These are phyloP conservation scores for Neoitamus cyanurus DNA, from an alignment of 2,888 invertebrate genomes.

Conservation along the genomic window DNA sequence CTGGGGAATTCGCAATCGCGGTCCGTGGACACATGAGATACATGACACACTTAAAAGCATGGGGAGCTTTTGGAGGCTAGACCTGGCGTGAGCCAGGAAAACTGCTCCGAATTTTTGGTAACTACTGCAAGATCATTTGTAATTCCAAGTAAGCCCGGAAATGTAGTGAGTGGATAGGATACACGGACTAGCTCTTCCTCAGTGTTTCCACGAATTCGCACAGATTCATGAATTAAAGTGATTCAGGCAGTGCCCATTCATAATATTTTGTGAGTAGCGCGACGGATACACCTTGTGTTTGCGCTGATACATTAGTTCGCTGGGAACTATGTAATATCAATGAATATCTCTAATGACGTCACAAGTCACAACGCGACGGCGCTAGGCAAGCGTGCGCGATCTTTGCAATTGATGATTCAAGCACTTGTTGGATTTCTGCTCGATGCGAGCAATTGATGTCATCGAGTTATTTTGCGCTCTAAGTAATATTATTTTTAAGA, in stretches of 20 bases:
- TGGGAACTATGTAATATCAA: constrained; percentile 7
- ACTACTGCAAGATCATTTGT: not conserved
- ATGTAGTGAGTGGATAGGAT: not conserved
- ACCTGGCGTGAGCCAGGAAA: not conserved
- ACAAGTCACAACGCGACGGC: not conserved
- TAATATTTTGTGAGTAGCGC: not conserved
- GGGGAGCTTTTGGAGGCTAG: not conserved
- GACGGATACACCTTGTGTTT: not conserved
- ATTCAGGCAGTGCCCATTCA: constrained; percentile 27
- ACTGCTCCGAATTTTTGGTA: not conserved
- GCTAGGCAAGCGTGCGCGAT: not conserved
- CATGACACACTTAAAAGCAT: constrained; percentile 27
- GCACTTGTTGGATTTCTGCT: constrained; percentile 14
- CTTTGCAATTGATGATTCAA: constrained; percentile 25
- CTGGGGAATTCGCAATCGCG: not conserved
- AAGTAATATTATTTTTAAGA: not conserved
- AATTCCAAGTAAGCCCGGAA: constrained; percentile 30
- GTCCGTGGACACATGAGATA: not conserved
- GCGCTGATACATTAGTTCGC: constrained; percentile 16
- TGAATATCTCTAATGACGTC: constrained; percentile 29
- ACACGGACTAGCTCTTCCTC: not conserved
- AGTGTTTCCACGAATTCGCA: not conserved
- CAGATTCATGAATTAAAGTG: constrained; percentile 25
- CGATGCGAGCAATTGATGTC: constrained; percentile 13
- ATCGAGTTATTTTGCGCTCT: constrained; percentile 19